These are phyloP conservation scores for Onychomys arenicola DNA, from an alignment of 2,797 vertebrate genomes.

Conservation along the genomic window DNA sequence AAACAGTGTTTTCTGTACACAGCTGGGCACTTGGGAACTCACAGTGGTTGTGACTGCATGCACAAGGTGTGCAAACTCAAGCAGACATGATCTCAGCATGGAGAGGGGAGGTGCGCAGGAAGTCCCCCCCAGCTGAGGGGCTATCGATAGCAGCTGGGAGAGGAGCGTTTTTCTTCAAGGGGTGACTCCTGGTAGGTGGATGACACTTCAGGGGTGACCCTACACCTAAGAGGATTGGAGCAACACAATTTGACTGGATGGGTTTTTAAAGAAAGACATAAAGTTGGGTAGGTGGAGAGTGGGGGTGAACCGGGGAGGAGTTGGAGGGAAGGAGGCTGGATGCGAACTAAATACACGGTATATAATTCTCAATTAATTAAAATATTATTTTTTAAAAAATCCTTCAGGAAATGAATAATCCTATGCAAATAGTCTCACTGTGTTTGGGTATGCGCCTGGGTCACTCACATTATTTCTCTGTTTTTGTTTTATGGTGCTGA, in stretches of 20 bases:
- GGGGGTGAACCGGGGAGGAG: neutral
- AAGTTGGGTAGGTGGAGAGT: neutral
- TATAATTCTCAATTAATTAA: neutral
- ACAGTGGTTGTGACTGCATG: neutral
- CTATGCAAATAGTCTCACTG: neutral
- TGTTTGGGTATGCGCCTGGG: fast-evolving
- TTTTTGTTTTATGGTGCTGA: neutral
- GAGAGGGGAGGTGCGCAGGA: neutral
- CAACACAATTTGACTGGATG: neutral
- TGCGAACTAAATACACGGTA: neutral
- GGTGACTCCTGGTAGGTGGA: too few relatives aligned
- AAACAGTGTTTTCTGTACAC: neutral
- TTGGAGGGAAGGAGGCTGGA: too few relatives aligned
- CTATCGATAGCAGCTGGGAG: too few relatives aligned
- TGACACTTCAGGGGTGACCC: neutral
- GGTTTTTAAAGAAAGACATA: neutral
- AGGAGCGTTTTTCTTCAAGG: too few relatives aligned
- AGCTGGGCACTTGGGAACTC: neutral
- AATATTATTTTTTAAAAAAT: neutral
- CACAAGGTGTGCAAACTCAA: neutral
- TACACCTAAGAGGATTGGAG: neutral
- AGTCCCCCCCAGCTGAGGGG: neutral
- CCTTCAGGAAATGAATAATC: neutral
- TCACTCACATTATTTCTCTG: neutral
- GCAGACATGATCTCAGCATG: neutral